These are phyloP conservation scores for Psylliodes chrysocephalus DNA, from an alignment of 2,888 invertebrate genomes.

Conservation along the genomic window DNA sequence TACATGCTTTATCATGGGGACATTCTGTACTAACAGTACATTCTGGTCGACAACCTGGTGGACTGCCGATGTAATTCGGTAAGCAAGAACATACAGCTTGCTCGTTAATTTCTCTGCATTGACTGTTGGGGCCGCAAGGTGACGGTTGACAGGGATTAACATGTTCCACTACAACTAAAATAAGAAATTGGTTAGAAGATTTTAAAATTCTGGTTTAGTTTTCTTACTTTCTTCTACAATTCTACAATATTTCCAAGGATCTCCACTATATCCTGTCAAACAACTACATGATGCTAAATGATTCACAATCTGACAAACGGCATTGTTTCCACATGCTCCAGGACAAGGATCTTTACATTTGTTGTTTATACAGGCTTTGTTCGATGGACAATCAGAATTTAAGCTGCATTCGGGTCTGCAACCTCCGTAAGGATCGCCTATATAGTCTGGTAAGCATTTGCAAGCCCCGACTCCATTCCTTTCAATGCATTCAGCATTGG, in stretches of 20 bases:
- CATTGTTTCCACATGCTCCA: constrained; percentile 81
- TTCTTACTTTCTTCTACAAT: constrained; percentile 50
- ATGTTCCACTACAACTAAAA: constrained; percentile 53
- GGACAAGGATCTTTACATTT: constrained; percentile 85
- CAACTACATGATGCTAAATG: constrained; percentile 83
- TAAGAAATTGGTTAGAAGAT: constrained; percentile 39
- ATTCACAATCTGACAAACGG: constrained; percentile 79
- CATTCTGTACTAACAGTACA: constrained; percentile 84
- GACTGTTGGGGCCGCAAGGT: constrained; percentile 79
- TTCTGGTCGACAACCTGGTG: constrained; percentile 80
- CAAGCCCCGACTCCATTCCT: constrained; percentile 74
- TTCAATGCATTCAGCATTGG: constrained; percentile 74
- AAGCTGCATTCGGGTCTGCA: constrained; percentile 86
- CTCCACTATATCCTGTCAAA: constrained; percentile 76
- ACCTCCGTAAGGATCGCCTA: constrained; percentile 80
- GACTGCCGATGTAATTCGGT: constrained; percentile 65
- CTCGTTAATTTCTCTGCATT: constrained; percentile 70
- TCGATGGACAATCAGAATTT: constrained; percentile 76
- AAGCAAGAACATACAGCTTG: constrained; percentile 66
- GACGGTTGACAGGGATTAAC: constrained; percentile 75
- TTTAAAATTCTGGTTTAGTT: neutral
- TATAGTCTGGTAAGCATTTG: constrained; percentile 77
- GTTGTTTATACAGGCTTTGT: constrained; percentile 76
- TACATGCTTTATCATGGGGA: constrained; percentile 75
- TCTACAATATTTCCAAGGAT: constrained; percentile 68